Percentiles rank a stretch among this genome's conserved stretches.
These are phyloP conservation scores for Lasioglossum figueresi DNA, from an alignment of 2,888 invertebrate genomes.

Conservation along the genomic window DNA sequence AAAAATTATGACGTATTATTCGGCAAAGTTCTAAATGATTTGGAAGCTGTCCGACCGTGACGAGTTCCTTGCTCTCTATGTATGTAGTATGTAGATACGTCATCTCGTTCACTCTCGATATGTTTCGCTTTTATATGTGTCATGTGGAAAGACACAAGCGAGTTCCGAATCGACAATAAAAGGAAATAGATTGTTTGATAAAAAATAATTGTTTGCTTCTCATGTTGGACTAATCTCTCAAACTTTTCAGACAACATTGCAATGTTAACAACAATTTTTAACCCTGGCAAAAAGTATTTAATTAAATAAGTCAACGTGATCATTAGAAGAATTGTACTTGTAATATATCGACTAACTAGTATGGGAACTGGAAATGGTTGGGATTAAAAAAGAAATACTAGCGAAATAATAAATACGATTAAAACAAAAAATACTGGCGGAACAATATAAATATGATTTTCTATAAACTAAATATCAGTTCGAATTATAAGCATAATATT, in stretches of 20 bases:
- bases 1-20: not conserved
- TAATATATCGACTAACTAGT: not conserved
- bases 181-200: not conserved
- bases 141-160: not conserved
- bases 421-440: not conserved
- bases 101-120: not conserved
- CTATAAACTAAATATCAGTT: not conserved
- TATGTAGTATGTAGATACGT: not conserved
- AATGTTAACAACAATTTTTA: not conserved
- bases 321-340: not conserved
- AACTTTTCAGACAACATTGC: not conserved
- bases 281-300: not conserved
- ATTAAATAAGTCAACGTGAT: not conserved
- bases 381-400: not conserved
- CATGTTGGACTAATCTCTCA: not conserved
- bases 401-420: not conserved
- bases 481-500: not conserved
- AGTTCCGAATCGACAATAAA: not conserved
- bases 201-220: not conserved
- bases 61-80: not conserved
- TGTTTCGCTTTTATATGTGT: not conserved
- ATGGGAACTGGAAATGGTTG: not conserved
- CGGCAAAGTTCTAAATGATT: not conserved
- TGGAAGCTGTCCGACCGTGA: not conserved
- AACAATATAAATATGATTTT: not conserved